A percentile compares a stretch with the other conserved stretches of the same genome.
phyloP scores from a whole-genome alignment of 2,888 invertebrate genomes.

The Clivina fossor region DNA sequence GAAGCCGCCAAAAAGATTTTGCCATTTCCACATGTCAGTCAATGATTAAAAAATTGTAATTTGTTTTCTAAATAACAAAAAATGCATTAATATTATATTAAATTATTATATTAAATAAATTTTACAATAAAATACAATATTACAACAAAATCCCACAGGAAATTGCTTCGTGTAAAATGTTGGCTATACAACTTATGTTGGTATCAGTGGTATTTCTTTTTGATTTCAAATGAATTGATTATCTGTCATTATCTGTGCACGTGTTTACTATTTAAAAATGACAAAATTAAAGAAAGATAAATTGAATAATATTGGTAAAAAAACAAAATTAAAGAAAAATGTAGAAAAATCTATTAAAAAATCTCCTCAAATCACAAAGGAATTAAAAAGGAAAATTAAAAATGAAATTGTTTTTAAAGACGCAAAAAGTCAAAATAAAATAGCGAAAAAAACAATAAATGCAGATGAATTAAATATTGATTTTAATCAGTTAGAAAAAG shows the following conservation, averaged over 20 bases:
- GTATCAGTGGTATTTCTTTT: no score
- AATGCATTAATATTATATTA: not conserved
- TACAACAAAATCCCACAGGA: no score
- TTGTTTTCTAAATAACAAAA: not conserved
- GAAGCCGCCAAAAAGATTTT: no score
- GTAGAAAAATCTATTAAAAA: constrained; percentile 10
- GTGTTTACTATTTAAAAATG: constrained; percentile 26
- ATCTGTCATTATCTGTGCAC: no score
- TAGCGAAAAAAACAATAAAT: constrained; percentile 15
- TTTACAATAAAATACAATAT: no score
- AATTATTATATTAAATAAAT: no score
- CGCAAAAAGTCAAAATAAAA: not conserved
- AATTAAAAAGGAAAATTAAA: constrained; percentile 23
- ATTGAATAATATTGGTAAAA: constrained; percentile 4
- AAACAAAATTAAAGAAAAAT: constrained; percentile 5
- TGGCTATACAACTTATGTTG: no score
- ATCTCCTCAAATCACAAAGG: constrained; percentile 18
- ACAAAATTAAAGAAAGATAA: constrained; percentile 33
- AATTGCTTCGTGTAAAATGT: no score
- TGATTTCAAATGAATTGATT: no score
- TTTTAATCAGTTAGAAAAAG: constrained; percentile 45
- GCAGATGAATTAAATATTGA: constrained; percentile 30
- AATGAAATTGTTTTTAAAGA: constrained; percentile 14
- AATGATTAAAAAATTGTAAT: not conserved
- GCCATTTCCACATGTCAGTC: no score